Conservation (phyloP, 2,113 vertebrate species). For the Eolophus roseicapilla region DNA sequence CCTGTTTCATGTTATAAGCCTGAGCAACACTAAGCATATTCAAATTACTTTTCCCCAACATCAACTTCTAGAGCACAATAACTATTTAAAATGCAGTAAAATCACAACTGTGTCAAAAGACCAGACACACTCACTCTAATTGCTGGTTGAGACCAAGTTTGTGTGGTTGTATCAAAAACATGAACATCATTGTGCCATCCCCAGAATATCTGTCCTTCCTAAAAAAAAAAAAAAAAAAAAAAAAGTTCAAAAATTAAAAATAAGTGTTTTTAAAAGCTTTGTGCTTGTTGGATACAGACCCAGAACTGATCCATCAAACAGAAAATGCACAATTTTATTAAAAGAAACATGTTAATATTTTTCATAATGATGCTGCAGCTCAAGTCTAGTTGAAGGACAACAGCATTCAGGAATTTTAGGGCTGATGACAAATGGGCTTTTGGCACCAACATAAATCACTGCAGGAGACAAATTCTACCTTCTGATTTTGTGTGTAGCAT, state of each 20-base stretch:
- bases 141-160: conserved; percentile 84
- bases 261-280: background rate
- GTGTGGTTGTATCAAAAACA: conserved; percentile 84
- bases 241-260: background rate
- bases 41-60: background rate
- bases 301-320: background rate
- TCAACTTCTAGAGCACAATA: background rate
- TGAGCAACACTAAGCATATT: background rate
- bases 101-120: background rate
- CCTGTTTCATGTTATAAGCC: background rate
- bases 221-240: background rate
- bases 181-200: conserved; percentile 97
- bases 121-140: conserved; percentile 77
- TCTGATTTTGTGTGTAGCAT: background rate
- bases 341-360: background rate
- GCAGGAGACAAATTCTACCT: background rate
- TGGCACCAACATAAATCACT: background rate
- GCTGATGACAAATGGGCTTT: background rate
- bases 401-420: background rate
- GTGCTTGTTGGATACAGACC: background rate
- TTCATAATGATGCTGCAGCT: background rate
- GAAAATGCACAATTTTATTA: background rate
- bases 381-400: background rate
- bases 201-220: conserved; percentile 90
- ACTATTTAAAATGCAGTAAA: background rate